phyloP scores from a whole-genome alignment of 2,797 vertebrate genomes.

The Octomys mimax region DNA sequence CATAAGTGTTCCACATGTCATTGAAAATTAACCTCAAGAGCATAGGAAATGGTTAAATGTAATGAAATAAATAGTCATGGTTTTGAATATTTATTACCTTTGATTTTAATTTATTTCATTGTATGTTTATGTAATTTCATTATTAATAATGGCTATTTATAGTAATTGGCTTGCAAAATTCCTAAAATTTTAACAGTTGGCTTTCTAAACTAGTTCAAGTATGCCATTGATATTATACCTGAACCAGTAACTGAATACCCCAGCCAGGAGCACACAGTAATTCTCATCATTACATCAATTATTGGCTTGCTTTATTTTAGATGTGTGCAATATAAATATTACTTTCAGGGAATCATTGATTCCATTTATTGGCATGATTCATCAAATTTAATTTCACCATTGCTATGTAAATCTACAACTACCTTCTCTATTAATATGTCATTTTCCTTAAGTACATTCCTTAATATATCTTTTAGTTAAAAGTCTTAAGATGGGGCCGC shows the following conservation, averaged over 20 bases:
- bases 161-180: slow-evolving; percentile 35
- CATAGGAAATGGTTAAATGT: not conserved
- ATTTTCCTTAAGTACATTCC: slow-evolving; percentile 23
- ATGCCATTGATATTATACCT: not conserved
- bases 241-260: not conserved
- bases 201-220: not conserved
- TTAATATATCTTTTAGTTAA: slow-evolving; percentile 44
- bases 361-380: not conserved
- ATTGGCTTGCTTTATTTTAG: slow-evolving; percentile 48
- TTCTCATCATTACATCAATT: not conserved
- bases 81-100: slow-evolving; percentile 40
- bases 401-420: slow-evolving; percentile 31
- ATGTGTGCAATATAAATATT: not conserved
- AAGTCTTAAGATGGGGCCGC: not conserved
- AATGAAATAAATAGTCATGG: not conserved
- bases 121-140: not conserved
- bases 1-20: not conserved
- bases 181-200: not conserved
- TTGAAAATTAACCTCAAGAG: not conserved
- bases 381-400: not conserved
- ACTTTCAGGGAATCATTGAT: slow-evolving; percentile 15
- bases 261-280: not conserved
- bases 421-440: slow-evolving; percentile 33
- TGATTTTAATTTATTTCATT: not conserved
- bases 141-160: slow-evolving; percentile 14